Base-by-base conservation (phyloP, 2,888 invertebrate species). In the Ophion costatus region DNA sequence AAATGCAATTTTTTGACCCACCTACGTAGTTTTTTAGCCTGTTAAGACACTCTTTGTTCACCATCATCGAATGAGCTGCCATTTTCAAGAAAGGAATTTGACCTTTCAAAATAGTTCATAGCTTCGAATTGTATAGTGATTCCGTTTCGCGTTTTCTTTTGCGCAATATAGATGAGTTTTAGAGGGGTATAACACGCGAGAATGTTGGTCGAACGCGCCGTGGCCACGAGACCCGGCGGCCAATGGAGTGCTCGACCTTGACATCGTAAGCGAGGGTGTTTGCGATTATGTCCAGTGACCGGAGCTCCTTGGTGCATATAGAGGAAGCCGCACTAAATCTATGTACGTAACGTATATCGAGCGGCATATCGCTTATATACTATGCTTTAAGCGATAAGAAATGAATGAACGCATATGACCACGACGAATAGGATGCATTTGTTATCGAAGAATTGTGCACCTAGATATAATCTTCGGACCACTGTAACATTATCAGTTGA, bases 221-320 rank as follows among this genome's bases (percentile, higher is more conserved):
- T 51, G 63, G 14, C 61, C 57, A 57, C 73, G 74, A 81, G 63
- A 80, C 29, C 42, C 56, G n/a, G 17, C 61, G 76, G 73, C n/a
- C 42, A 66, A 59, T 33, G 9, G 20, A 57, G 45, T 51, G 33
- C 22, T 61, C 77, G 80, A 83, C 85, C 85, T 85, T 85, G 85
- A 82, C 80, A 85, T 67, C 80, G 80, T 73, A 59, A 61, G 67
- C 78, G 45, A 71, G 77, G 61, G 29, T 77, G 56, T 63, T 57
- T 67, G 76, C 61, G 79, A 85, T 82, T 82, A 82, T 76, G 82
- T 76, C 75, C 71, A 76, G 78, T 79, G 84, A 82, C 70, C 84
- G 79, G 57, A 45, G 74, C 69, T 85, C 64, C 73, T 85, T 80
- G 77, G 77, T 74, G 85, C 77, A 82, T 74, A 17, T 45, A 24